Evolutionary conservation across 2,888 invertebrate species (phyloP).

Genomic region (Enchytraeus crypticus): DNA sequence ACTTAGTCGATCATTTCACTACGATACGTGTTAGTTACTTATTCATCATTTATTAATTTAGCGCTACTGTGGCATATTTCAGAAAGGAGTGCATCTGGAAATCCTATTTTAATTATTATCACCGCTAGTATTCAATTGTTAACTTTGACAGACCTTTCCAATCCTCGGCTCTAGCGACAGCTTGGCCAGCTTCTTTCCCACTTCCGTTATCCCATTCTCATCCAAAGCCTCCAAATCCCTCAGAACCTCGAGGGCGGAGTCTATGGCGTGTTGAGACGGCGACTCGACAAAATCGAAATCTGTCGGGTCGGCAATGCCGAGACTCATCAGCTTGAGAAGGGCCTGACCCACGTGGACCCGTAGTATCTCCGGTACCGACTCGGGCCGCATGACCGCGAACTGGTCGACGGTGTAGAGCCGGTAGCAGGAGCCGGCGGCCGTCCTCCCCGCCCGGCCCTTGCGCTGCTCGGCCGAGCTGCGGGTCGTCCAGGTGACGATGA

Average conservation of each 20-base stretch:
- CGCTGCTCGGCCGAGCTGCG: conserved; percentile 48
- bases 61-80: too few species aligned
- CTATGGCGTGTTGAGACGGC: conserved; percentile 33
- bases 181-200: conserved; percentile 38
- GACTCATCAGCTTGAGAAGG: conserved; percentile 38
- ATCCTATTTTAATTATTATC: too few species aligned
- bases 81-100: too few species aligned
- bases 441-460: conserved; percentile 48
- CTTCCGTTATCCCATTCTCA: conserved; percentile 32
- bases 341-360: conserved; percentile 37
- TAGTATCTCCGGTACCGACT: conserved; percentile 43
- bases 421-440: conserved; percentile 43
- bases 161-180: conserved; percentile 41
- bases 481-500: conserved; percentile 35
- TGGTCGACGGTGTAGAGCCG: conserved; percentile 41
- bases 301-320: conserved; percentile 35
- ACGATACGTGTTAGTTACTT: too few species aligned
- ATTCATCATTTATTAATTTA: too few species aligned
- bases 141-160: conserved; percentile 27
- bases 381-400: conserved; percentile 35
- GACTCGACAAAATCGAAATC: conserved; percentile 44
- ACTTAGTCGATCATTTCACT: too few species aligned
- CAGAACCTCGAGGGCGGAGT: conserved; percentile 33
- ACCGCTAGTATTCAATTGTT: too few species aligned
- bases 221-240: conserved; percentile 35